Base-by-base conservation (phyloP, 2,888 invertebrate species). In the Leptopilina syphax region DNA sequence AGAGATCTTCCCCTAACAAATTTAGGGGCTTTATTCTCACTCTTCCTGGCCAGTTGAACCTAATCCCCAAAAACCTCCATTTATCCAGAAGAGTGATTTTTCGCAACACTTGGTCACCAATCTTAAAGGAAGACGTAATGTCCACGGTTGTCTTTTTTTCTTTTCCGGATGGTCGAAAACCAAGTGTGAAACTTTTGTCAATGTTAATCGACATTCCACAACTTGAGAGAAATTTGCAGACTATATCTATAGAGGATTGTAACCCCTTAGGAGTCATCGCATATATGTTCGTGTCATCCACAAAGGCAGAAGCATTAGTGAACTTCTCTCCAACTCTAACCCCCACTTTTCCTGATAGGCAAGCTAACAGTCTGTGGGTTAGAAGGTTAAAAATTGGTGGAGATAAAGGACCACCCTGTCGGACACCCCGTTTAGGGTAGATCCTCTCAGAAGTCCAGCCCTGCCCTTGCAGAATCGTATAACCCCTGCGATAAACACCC, bases 201-300 rank as follows among this genome's bases (percentile, higher is more conserved):
- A 50, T 10, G 5, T 24, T 50, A 3, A 68, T 50, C 0, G 47
- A 4, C 44, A 68, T n/a, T 47, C 50, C 50, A 24, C 68, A 68
- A 12, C 24, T 18, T 2, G 18, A 9, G 3, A 68, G 24, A 68
- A 68, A 18, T 1, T 8, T 0, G 4, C 10, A 13, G 10, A 66
- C 1, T 13, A 4, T 4, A 3, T 68, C 50, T 0, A 68, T 50
- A 8, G 18, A 9, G 4, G 10, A 10, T 1, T 90, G 88, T 83
- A 91, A 83, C 27, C 90, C 88, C 0, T 34, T 27, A 4, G 24
- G 65, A 0, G 79, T 81, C 0, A 70, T 63, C 1, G 76, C 81
- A 34, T 76, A 76, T 0, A 80, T 13, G n/a, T 82, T 54, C 0
- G 85, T 54, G 27, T 27, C 27, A 27, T 27, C 27, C 27, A 27